A percentile compares a stretch with the other conserved stretches of the same genome.
Conservation (phyloP, 2,888 invertebrate species). For the Drosophila buzzatii region DNA sequence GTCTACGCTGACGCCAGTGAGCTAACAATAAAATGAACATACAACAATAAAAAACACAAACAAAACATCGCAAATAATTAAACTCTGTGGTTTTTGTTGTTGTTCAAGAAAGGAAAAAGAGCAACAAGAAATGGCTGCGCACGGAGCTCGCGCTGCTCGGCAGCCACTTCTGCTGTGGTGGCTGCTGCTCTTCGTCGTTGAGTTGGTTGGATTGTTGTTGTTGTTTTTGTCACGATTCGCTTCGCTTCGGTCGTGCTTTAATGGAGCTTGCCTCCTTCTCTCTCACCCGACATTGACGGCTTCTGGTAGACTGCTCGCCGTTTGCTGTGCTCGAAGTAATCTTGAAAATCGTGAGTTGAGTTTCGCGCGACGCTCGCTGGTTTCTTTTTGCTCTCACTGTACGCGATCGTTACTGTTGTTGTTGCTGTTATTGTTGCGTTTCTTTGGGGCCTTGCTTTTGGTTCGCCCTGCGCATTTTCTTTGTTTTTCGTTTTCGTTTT, state of each 20-base stretch:
- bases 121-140: constrained; percentile 46
- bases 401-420: constrained; percentile 23
- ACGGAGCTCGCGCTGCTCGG: constrained; percentile 69
- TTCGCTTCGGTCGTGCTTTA: constrained; percentile 72
- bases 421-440: constrained; percentile 13
- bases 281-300: constrained; percentile 19
- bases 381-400: constrained; percentile 49
- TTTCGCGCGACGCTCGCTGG: constrained; percentile 53
- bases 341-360: constrained; percentile 78
- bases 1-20: constrained; percentile 30
- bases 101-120: constrained; percentile 58
- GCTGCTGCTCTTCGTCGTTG: constrained; percentile 10
- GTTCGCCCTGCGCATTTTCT: constrained; percentile 77
- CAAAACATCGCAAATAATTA: constrained; percentile 39
- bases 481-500: constrained; percentile 65
- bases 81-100: constrained; percentile 25
- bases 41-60: constrained; percentile 20
- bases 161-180: constrained; percentile 37
- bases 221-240: constrained; percentile 42
- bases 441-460: constrained; percentile 45
- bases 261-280: constrained; percentile 50
- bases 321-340: constrained; percentile 59
- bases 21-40: constrained; percentile 29
- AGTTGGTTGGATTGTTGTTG: constrained; percentile 19
- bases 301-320: constrained; percentile 28